Conservation (phyloP, 2,113 vertebrate genomes). For the Ochotona curzoniae region DNA sequence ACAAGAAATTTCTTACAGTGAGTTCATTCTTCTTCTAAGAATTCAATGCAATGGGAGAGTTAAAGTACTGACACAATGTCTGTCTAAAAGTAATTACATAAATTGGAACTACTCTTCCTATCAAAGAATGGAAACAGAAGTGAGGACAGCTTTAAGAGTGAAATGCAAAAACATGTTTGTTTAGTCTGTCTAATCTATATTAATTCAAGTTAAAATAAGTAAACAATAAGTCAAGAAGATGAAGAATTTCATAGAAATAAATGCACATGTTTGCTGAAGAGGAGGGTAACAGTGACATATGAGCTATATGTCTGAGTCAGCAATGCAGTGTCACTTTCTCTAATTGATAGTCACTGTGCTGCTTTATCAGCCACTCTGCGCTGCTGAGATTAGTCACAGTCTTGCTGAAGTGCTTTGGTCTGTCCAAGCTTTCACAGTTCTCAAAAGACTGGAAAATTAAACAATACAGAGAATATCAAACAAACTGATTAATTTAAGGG, state of each 20-base stretch:
- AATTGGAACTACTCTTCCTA: not conserved
- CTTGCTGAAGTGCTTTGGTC: conserved; percentile 34
- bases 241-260: not conserved
- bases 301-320: not conserved
- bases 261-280: not conserved
- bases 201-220: conserved; percentile 23
- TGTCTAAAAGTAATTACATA: not conserved
- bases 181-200: not conserved
- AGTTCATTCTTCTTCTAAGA: conserved; percentile 13
- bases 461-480: not conserved
- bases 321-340: not conserved
- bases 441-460: conserved; percentile 42
- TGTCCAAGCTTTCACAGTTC: conserved; percentile 16
- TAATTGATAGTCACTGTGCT: not conserved
- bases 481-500: conserved; percentile 44
- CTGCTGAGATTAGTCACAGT: conserved; percentile 35
- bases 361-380: not conserved
- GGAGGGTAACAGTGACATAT: not conserved
- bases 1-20: not conserved
- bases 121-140: not conserved
- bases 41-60: not conserved
- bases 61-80: not conserved
- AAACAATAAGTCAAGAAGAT: not conserved
- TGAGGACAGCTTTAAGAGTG: not conserved
- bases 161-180: not conserved